Evolutionary conservation across 2,113 vertebrate species (phyloP).

Genomic region (Tupaia tana): DNA sequence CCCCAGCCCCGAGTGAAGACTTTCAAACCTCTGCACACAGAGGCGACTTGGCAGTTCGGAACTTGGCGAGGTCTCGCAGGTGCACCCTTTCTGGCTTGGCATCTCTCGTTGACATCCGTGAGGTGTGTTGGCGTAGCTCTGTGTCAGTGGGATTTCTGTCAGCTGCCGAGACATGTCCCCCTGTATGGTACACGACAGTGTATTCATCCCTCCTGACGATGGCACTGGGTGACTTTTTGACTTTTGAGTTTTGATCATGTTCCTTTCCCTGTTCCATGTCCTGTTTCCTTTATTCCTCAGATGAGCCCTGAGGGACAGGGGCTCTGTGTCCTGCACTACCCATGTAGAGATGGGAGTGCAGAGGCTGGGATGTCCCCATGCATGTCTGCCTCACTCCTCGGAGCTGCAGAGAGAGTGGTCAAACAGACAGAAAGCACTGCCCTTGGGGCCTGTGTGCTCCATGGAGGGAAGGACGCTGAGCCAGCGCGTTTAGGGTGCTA

Average conservation of each 20-base stretch:
- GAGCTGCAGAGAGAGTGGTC: not conserved
- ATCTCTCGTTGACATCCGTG: not conserved
- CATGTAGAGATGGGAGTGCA: not conserved
- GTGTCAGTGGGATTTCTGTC: not conserved
- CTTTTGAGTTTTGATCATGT: not conserved
- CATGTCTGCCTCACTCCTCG: not conserved
- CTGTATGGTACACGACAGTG: not conserved
- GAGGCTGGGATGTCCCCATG: not conserved
- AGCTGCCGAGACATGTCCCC: not conserved
- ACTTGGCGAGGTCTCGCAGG: rapidly evolving
- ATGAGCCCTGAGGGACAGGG: not conserved
- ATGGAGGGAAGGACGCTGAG: not conserved
- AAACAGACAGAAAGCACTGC: not conserved
- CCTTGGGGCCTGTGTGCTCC: not conserved
- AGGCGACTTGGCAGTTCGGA: too few relatives aligned
- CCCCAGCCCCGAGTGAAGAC: rapidly evolving
- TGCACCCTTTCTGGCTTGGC: not conserved
- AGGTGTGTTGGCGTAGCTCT: rapidly evolving
- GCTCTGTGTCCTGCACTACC: not conserved
- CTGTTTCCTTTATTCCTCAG: not conserved
- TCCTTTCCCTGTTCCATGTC: not conserved
- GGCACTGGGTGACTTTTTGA: not conserved
- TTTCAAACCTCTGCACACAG: not conserved
- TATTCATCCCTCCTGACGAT: not conserved
- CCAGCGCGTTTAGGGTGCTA: rapidly evolving